Percentiles rank a stretch among this genome's conserved stretches.
These are phyloP conservation scores for Montipora sp. DNA, from an alignment of 64 coral and sea anemone genomes.

Conservation along the genomic window DNA sequence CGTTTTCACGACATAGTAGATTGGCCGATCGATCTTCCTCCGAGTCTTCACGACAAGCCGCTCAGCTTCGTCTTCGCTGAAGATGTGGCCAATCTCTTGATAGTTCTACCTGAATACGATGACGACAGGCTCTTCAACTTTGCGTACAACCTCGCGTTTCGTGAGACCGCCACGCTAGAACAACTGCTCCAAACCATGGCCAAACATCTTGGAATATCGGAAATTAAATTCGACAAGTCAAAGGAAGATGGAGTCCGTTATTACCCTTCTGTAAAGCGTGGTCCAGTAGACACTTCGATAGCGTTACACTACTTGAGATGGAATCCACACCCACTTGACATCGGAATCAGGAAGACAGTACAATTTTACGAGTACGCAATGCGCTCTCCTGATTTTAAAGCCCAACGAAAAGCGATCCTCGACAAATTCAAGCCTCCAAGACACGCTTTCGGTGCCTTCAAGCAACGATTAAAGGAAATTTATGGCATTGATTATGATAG, in stretches of 20 bases:
- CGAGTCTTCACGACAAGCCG: constrained; percentile 47
- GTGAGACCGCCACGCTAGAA: constrained; percentile 71
- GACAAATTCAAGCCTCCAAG: constrained; percentile 62
- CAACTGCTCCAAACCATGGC: constrained; percentile 79
- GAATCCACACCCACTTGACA: constrained; percentile 65
- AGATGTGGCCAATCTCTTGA: constrained; percentile 72
- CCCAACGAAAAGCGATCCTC: constrained; percentile 70
- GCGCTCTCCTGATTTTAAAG: constrained; percentile 70
- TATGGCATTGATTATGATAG: constrained; percentile 75
- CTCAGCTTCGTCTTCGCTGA: constrained; percentile 82
- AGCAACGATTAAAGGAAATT: constrained; percentile 75
- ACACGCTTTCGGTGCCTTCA: constrained; percentile 63
- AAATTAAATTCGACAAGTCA: constrained; percentile 69
- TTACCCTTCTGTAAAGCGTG: constrained; percentile 81
- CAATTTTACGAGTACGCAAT: constrained; percentile 93
- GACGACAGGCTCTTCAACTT: constrained; percentile 57
- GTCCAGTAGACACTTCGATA: constrained; percentile 80
- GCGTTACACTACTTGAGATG: constrained; percentile 63
- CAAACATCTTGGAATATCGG: constrained; percentile 61
- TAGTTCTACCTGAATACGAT: constrained; percentile 42
- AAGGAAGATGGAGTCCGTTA: not conserved
- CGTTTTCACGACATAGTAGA: constrained; percentile 75
- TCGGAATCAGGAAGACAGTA: constrained; percentile 67
- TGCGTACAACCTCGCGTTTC: constrained; percentile 90
- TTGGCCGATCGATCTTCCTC: constrained; percentile 56